phyloP scores from a whole-genome alignment of 2,113 vertebrate genomes.

The Promerops cafer region DNA sequence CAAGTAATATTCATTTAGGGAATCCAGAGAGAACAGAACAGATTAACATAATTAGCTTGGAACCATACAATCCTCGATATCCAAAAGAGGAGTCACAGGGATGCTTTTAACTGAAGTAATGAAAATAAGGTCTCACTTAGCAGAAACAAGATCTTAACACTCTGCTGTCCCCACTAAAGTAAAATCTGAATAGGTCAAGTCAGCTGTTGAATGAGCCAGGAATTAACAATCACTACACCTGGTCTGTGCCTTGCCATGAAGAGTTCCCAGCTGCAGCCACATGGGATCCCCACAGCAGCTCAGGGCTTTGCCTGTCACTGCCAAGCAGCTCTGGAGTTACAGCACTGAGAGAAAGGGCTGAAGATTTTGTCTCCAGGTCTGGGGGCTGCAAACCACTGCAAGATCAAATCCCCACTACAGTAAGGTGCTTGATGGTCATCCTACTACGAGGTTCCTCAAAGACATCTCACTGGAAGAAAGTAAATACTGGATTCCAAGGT shows the following conservation, averaged over 20 bases:
- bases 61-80: background rate
- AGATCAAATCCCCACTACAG: background rate
- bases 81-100: background rate
- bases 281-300: accelerated
- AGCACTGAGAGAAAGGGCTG: background rate
- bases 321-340: background rate
- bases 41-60: background rate
- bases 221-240: background rate
- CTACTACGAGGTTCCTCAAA: background rate
- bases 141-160: background rate
- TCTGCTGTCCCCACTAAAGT: background rate
- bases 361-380: background rate
- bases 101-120: background rate
- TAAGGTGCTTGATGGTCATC: background rate
- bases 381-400: background rate
- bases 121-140: background rate
- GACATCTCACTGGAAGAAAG: background rate
- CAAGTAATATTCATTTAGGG: background rate
- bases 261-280: background rate
- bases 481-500: background rate
- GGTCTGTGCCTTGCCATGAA: background rate
- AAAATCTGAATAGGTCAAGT: background rate
- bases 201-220: background rate
- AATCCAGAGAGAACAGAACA: background rate
- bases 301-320: background rate